These are phyloP conservation scores for Nyctibius bracteatus DNA, from an alignment of 2,113 vertebrate species.

Conservation along the genomic window DNA sequence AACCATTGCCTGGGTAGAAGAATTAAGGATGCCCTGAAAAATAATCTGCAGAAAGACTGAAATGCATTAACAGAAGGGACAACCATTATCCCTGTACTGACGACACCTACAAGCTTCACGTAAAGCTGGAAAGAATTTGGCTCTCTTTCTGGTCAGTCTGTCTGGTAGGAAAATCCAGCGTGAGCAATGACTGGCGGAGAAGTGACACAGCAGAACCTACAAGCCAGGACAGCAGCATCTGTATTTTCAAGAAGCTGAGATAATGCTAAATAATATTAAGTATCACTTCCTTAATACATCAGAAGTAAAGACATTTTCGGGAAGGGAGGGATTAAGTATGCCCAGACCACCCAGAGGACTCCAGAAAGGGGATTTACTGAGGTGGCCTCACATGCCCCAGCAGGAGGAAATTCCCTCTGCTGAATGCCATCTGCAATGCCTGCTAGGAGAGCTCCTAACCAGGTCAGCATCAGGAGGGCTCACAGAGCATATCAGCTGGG, in stretches of 20 bases:
- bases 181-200: not conserved
- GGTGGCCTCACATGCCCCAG: rapidly evolving
- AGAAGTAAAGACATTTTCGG: not conserved
- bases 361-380: not conserved
- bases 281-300: not conserved
- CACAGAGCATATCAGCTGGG: not conserved
- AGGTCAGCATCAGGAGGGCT: not conserved
- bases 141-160: not conserved
- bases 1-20: not conserved
- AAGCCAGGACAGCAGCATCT: not conserved
- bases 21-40: not conserved
- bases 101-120: not conserved
- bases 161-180: not conserved
- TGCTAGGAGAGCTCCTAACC: not conserved
- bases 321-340: not conserved
- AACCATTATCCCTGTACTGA: not conserved
- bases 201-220: not conserved
- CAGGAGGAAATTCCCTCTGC: not conserved
- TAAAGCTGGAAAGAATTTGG: not conserved
- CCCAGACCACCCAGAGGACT: not conserved
- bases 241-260: not conserved
- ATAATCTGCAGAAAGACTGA: not conserved
- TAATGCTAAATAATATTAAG: not conserved
- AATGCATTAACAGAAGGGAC: not conserved
- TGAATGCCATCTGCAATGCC: not conserved